Percentiles rank a stretch among this genome's conserved stretches.
These are phyloP conservation scores for Hydroisotoma schaefferi DNA, from an alignment of 2,888 invertebrate species.

Conservation along the genomic window DNA sequence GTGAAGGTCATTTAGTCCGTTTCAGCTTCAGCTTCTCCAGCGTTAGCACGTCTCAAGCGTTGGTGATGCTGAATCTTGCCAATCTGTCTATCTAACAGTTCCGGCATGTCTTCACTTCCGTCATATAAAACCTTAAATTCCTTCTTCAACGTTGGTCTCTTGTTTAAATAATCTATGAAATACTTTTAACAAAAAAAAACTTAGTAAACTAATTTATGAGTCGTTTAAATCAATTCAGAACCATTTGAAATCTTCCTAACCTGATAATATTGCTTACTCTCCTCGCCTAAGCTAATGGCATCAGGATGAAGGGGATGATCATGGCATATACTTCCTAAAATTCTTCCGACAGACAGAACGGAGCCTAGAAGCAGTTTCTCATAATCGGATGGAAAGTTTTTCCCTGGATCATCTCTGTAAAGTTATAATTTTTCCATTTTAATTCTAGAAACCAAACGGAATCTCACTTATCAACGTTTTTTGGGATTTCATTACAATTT, in stretches of 20 bases:
- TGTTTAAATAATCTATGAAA: conserved; percentile 44
- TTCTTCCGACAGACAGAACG: conserved; percentile 42
- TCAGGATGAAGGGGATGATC: conserved; percentile 47
- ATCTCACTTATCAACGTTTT: background rate
- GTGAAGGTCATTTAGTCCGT: too few relatives aligned
- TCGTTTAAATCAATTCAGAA: background rate
- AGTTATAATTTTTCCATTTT: background rate
- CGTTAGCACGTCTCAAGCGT: conserved; percentile 11
- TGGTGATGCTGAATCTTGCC: conserved; percentile 37
- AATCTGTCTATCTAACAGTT: conserved; percentile 43
- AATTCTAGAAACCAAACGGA: background rate
- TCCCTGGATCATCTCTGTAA: conserved; percentile 39
- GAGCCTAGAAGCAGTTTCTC: conserved; percentile 44
- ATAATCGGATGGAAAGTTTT: conserved; percentile 40
- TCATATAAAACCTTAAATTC: conserved; percentile 45
- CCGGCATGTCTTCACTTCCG: conserved; percentile 46
- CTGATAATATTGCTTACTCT: conserved; percentile 42
- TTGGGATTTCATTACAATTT: conserved; percentile 44
- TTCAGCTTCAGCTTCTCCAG: background rate
- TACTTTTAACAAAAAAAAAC: conserved; percentile 27
- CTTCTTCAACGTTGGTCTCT: conserved; percentile 32
- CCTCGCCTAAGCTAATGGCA: conserved; percentile 42
- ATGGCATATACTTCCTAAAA: conserved; percentile 44
- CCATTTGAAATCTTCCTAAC: conserved; percentile 15
- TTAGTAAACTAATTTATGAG: background rate